Percentiles rank a stretch among this genome's conserved stretches.
Conservation (phyloP, 2,113 vertebrate genomes). For the Leptodactylus fuscus region DNA sequence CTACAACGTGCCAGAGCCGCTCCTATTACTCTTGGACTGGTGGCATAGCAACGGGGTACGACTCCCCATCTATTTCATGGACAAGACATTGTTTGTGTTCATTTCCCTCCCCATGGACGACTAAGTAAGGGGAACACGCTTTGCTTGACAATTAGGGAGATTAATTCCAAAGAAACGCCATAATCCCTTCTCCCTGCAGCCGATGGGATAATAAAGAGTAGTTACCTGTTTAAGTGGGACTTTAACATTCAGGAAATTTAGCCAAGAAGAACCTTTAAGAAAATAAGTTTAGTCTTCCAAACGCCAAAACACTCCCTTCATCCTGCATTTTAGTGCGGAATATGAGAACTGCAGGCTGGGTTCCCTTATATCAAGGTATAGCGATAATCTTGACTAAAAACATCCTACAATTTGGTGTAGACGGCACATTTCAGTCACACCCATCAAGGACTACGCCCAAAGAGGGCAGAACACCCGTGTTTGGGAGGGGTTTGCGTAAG, state of each 20-base stretch:
- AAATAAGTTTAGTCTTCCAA: neutral
- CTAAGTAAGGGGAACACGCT: neutral
- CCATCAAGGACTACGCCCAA: too few relatives aligned
- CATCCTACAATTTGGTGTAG: too few relatives aligned
- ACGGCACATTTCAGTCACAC: too few relatives aligned
- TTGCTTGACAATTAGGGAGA: neutral
- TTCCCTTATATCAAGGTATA: too few relatives aligned
- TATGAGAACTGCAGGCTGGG: too few relatives aligned
- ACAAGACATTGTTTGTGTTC: neutral
- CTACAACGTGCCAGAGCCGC: neutral
- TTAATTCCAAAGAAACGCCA: conserved; percentile 5
- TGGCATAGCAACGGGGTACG: neutral
- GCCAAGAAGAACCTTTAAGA: neutral
- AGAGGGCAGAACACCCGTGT: too few relatives aligned
- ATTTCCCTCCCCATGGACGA: neutral
- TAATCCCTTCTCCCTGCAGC: neutral
- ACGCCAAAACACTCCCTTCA: too few relatives aligned
- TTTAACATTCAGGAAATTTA: neutral
- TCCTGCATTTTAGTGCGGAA: too few relatives aligned
- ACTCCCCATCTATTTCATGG: neutral
- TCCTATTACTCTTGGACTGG: neutral
- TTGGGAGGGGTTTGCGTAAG: too few relatives aligned
- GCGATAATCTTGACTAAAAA: too few relatives aligned
- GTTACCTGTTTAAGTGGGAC: neutral
- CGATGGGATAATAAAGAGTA: neutral